These are phyloP conservation scores for Zygothrica quintamaculata DNA, from an alignment of 2,888 invertebrate genomes.

Conservation along the genomic window DNA sequence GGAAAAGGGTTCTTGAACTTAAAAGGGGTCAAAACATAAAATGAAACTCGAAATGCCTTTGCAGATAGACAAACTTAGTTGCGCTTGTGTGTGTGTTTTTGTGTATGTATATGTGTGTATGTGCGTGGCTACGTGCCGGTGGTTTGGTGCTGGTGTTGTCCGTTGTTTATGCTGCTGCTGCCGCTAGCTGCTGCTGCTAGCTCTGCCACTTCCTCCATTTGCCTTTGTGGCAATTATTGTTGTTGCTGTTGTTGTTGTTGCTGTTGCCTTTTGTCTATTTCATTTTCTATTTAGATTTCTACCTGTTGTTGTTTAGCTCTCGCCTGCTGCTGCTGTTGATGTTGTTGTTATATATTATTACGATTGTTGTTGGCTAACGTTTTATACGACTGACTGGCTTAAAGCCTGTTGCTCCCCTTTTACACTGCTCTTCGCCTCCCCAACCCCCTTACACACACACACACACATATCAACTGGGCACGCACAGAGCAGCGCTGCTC, in stretches of 20 bases:
- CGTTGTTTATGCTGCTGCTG: slow-evolving; percentile 52
- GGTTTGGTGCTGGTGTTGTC: slow-evolving; percentile 69
- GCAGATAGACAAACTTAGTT: slow-evolving; percentile 75
- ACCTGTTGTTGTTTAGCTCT: slow-evolving; percentile 71
- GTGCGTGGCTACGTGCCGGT: slow-evolving; percentile 56
- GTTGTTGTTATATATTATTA: slow-evolving; percentile 12
- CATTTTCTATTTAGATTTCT: slow-evolving; percentile 78
- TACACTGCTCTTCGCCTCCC: slow-evolving; percentile 46
- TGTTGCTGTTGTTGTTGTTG: no score
- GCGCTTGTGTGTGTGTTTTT: slow-evolving; percentile 46
- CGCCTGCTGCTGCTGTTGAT: slow-evolving; percentile 29
- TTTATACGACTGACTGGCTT: slow-evolving; percentile 51
- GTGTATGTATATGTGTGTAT: slow-evolving; percentile 26
- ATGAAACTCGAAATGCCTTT: slow-evolving; percentile 80
- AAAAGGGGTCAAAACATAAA: slow-evolving; percentile 83
- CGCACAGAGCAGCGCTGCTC: slow-evolving; percentile 38
- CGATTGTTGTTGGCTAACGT: slow-evolving; percentile 36
- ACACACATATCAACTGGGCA: slow-evolving; percentile 39
- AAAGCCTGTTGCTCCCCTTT: slow-evolving; percentile 76
- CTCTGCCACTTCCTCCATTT: slow-evolving; percentile 71
- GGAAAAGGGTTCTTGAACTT: slow-evolving; percentile 84
- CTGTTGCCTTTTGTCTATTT: slow-evolving; percentile 69
- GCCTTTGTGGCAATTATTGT: slow-evolving; percentile 55
- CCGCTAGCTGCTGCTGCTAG: slow-evolving; percentile 39
- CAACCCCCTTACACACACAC: slow-evolving; percentile 44